phyloP scores from a whole-genome alignment of 2,888 invertebrate species.

The Latheticus oryzae region DNA sequence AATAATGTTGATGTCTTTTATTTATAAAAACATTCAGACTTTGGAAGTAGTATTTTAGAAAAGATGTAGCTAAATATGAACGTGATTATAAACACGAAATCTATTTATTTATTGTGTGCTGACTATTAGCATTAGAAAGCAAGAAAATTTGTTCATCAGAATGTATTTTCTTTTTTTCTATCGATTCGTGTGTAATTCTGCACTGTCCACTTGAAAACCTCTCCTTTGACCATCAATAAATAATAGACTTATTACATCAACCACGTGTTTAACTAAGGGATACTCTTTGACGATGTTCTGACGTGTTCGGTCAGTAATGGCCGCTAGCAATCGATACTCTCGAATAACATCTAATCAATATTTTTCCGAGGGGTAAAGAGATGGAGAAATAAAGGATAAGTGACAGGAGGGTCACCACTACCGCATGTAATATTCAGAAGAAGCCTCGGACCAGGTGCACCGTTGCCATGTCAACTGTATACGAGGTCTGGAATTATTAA shows the following conservation, averaged over 20 bases:
- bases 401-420: conserved; percentile 38
- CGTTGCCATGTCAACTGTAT: conserved; percentile 46
- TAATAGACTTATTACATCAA: conserved; percentile 4
- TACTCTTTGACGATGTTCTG: conserved; percentile 29
- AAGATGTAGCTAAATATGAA: too few relatives aligned
- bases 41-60: too few relatives aligned
- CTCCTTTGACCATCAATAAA: conserved; percentile 15
- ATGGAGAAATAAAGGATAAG: conserved; percentile 35
- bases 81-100: too few relatives aligned
- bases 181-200: too few relatives aligned
- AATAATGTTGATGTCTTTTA: too few relatives aligned
- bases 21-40: too few relatives aligned
- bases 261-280: conserved; percentile 27
- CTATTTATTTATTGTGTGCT: too few relatives aligned
- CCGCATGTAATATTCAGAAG: conserved; percentile 48
- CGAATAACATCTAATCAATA: conserved; percentile 44
- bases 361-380: conserved; percentile 41
- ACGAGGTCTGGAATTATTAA: conserved; percentile 43
- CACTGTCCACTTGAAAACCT: conserved; percentile 1
- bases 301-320: conserved; percentile 42
- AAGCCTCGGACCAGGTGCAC: conserved; percentile 44
- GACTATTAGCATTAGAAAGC: too few relatives aligned
- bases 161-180: too few relatives aligned
- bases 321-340: conserved; percentile 44
- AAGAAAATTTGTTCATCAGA: too few relatives aligned